phyloP scores from a whole-genome alignment of 2,797 vertebrate species.

The Cephalopachus bancanus region DNA sequence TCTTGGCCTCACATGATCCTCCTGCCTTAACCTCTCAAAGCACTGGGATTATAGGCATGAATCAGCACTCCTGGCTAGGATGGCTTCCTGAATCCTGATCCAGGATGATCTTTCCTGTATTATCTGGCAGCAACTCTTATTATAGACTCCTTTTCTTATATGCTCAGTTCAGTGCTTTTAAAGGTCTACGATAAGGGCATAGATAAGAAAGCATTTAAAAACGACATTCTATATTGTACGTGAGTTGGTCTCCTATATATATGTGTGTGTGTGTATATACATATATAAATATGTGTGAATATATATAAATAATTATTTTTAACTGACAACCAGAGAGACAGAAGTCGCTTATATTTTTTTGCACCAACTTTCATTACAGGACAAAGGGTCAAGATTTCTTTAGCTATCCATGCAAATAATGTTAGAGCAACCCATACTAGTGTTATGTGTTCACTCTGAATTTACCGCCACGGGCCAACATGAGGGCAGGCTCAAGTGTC shows the following conservation, averaged over 20 bases:
- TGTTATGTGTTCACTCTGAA: not conserved
- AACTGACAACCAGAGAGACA: too few species aligned
- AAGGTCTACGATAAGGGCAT: not conserved
- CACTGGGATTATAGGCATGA: too few species aligned
- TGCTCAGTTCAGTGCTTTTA: not conserved
- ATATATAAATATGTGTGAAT: too few species aligned
- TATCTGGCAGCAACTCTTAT: not conserved
- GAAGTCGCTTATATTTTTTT: not conserved
- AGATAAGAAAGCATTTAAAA: not conserved
- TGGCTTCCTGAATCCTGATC: not conserved
- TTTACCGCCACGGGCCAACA: not conserved
- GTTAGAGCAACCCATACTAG: not conserved
- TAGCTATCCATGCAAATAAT: not conserved
- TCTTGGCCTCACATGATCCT: not conserved
- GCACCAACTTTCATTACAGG: not conserved
- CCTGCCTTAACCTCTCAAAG: too few species aligned
- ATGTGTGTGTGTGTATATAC: too few species aligned
- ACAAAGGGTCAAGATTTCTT: not conserved
- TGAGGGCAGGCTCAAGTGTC: not conserved
- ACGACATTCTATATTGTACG: not conserved
- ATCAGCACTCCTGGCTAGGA: not conserved
- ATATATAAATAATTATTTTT: too few species aligned
- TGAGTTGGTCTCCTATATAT: not conserved
- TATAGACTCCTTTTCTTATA: not conserved
- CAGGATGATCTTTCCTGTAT: not conserved